Base-by-base conservation (phyloP, 2,888 invertebrate species). In the Sepioteuthis lessoniana region DNA sequence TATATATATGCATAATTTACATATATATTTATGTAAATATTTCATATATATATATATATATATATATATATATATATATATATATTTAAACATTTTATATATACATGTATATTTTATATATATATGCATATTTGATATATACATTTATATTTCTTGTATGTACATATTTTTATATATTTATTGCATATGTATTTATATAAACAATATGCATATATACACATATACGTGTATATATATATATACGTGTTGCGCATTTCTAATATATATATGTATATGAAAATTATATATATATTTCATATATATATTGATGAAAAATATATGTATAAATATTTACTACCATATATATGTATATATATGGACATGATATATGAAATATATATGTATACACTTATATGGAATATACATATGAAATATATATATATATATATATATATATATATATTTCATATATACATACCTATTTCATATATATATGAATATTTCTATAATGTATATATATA, bases 111-210 rank as follows among this genome's bases (percentile, higher is more conserved):
- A 21, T n/a, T n/a, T n/a, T 93, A 93, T 93, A 4, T 42, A 92
- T 92, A 92, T n/a, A 93, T 93, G 25, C 46, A 46, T 93, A 93
- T 47, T n/a, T n/a, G n/a, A 93, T n/a, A 93, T 60, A 35, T n/a
- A 35, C 55, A 60, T 93, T 7, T 46, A 21, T 60, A n/a, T 93
- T n/a, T n/a, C n/a, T n/a, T n/a, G 55, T 60, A 47, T 50, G 38
- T 93, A 50, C 55, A 50, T 50, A n/a, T 55, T 55, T 60, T 37
- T 93, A 55, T 60, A 60, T n/a, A n/a, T 37, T 55, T 19, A 55
- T 60, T n/a, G n/a, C n/a, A n/a, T n/a, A n/a, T n/a, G n/a, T n/a
- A n/a, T n/a, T n/a, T n/a, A n/a, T n/a, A n/a, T n/a, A n/a, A n/a
- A n/a, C n/a, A n/a, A n/a, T n/a, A n/a, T n/a, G n/a, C n/a, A n/a